Base-by-base conservation (phyloP, 2,797 vertebrate species). In the Bradypodion pumilum region DNA sequence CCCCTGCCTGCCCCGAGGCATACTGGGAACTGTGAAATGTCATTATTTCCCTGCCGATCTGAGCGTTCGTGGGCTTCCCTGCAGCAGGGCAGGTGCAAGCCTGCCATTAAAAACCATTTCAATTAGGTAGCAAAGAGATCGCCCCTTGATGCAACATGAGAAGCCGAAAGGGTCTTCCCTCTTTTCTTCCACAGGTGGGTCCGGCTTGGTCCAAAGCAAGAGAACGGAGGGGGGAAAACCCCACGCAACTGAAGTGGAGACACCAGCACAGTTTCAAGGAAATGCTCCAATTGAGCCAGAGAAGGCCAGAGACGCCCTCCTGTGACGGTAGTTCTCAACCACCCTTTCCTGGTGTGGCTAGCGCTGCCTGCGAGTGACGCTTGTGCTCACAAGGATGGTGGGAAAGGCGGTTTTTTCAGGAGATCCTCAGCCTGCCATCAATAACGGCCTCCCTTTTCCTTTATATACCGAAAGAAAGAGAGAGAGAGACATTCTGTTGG, bases 371-470 rank as follows among this genome's bases (percentile, higher is more conserved):
- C 46, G 29, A 69, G 10, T 19, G 0, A 62, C 80, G 82, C 40
- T 42, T 78, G 69, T 0, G n/a, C 0, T 0, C 0, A 27, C 44
- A 40, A 1, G 6, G 7, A n/a, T 49, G 21, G 0, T 0, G 3
- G 1, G 0, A 44, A 0, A 1, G 78, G 5, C 32, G 40, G 0
- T 0, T 62, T 83, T 29, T 49, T 32, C 25, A 9, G 1, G 8
- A 4, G n/a, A 2, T 73, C 74, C 62, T 21, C 27, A 25, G 25
- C 35, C 32, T 23, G 0, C 0, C 0, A 16, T 40, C 3, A 0
- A 15, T 1, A 25, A 56, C 3, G 21, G 40, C 44, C 5, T 29
- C 2, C 42, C 7, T 29, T 40, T 25, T 56, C 35, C 5, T 25
- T 7, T 5, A 37, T 25, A 16, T 1, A 44, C 21, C 23, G 3